Evolutionary conservation across 1,140 invertebrate genomes (phyloP).

Genomic region (Platorchestia sp.): DNA sequence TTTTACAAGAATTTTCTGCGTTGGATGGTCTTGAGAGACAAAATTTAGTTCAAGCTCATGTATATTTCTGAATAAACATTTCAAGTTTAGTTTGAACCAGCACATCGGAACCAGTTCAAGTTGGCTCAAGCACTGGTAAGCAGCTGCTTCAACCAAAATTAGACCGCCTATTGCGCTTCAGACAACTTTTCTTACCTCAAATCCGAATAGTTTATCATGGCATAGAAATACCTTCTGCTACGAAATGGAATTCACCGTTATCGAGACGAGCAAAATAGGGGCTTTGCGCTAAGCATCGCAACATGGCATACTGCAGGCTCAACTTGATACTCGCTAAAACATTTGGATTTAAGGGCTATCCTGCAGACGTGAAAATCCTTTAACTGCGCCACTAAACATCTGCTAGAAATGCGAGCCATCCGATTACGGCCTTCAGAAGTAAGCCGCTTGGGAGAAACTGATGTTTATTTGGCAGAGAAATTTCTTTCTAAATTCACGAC

Average conservation of each 20-base stretch:
- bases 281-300: not conserved
- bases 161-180: not conserved
- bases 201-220: not conserved
- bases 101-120: not conserved
- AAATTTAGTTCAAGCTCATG: not conserved
- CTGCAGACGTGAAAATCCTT: not conserved
- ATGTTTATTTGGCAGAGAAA: not conserved
- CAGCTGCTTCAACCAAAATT: not conserved
- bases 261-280: not conserved
- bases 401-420: not conserved
- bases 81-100: not conserved
- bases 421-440: not conserved
- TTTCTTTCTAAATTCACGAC: not conserved
- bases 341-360: not conserved
- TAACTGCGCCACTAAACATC: not conserved
- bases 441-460: not conserved
- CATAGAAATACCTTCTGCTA: not conserved
- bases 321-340: not conserved
- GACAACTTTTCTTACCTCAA: not conserved
- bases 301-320: not conserved
- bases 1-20: too few species aligned
- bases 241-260: not conserved
- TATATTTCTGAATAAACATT: not conserved
- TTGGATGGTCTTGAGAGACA: too few species aligned
- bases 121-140: not conserved